Conservation (phyloP, 2,797 vertebrate species). For the Onychomys leucogaster region DNA sequence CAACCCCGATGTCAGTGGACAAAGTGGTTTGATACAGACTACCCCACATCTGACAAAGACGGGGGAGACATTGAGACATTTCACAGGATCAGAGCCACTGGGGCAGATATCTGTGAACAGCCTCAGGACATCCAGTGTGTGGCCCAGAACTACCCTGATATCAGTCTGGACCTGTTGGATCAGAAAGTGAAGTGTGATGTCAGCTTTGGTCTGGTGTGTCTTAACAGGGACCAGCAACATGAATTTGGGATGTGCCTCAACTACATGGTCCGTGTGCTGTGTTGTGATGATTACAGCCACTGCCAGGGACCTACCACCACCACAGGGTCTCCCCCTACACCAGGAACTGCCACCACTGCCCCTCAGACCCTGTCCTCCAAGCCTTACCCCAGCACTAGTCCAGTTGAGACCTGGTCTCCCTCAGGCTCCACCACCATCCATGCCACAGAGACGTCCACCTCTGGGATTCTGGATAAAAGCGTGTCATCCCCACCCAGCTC, state of each 20-base stretch:
- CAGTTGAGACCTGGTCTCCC: background rate
- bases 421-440: background rate
- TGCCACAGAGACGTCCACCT: background rate
- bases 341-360: too few relatives aligned
- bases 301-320: background rate
- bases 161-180: slow-evolving; percentile 66
- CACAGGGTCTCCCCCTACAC: background rate
- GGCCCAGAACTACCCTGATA: slow-evolving; percentile 71
- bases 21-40: slow-evolving; percentile 77
- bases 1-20: slow-evolving; percentile 74
- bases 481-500: background rate
- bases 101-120: slow-evolving; percentile 41
- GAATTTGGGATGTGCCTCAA: slow-evolving; percentile 36
- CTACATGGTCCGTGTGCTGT: slow-evolving; percentile 57
- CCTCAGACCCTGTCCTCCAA: background rate
- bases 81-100: slow-evolving; percentile 64
- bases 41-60: slow-evolving; percentile 49
- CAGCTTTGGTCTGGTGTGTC: slow-evolving; percentile 69
- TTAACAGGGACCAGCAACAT: slow-evolving; percentile 74
- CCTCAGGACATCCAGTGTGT: slow-evolving; percentile 76
- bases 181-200: slow-evolving; percentile 76
- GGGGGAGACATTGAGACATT: slow-evolving; percentile 82
- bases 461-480: background rate
- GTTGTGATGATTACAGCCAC: background rate
- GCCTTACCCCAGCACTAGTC: background rate